A percentile compares a stretch with the other conserved stretches of the same genome.
Evolutionary conservation across 2,797 vertebrate genomes (phyloP).

Genomic region (Tiaroga cobitis): DNA sequence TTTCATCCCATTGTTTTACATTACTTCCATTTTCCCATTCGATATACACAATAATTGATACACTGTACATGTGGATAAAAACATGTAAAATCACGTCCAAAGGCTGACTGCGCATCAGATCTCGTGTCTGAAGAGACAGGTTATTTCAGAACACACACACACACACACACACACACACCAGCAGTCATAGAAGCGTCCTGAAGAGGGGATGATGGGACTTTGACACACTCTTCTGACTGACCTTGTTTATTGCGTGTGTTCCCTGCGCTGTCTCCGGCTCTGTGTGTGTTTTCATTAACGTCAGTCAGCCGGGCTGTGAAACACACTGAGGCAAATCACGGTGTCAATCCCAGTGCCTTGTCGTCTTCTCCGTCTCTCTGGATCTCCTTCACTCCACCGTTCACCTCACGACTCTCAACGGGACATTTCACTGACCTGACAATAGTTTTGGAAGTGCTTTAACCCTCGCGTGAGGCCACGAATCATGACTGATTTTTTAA

Average conservation of each 20-base stretch:
- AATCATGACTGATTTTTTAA: too few species aligned
- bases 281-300: conserved; percentile 61
- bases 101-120: not conserved
- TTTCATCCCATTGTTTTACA: not conserved
- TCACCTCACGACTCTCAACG: conserved; percentile 23
- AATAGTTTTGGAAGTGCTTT: not conserved
- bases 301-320: conserved; percentile 60
- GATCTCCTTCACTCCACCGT: conserved; percentile 38
- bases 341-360: conserved; percentile 59
- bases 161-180: not conserved
- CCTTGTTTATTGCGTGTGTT: conserved; percentile 55
- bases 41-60: not conserved
- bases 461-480: too few species aligned
- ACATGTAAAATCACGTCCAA: not conserved
- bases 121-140: not conserved
- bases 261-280: conserved; percentile 46
- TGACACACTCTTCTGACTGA: conserved; percentile 41
- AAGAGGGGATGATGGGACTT: conserved; percentile 36
- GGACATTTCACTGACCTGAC: conserved; percentile 24
- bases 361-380: conserved; percentile 66
- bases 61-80: not conserved
- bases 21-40: not conserved
- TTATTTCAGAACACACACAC: not conserved
- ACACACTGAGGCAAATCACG: conserved; percentile 63
- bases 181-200: conserved; percentile 27